phyloP scores from a whole-genome alignment of 2,888 invertebrate genomes.

The Parnassius orleans region DNA sequence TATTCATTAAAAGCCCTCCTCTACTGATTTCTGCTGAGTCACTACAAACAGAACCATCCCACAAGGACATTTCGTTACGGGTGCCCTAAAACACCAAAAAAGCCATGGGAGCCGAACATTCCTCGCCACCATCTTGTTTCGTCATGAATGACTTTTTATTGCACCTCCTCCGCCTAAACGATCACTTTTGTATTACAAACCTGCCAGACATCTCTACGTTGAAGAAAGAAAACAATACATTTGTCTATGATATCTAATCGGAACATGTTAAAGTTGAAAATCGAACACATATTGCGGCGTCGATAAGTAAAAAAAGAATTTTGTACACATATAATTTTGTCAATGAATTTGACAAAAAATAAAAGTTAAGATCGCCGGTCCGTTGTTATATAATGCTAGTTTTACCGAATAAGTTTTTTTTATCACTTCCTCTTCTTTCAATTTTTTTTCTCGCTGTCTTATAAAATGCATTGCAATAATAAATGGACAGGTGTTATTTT shows the following conservation, averaged over 20 bases:
- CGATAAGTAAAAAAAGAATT: conserved; percentile 26
- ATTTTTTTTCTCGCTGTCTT: conserved; percentile 36
- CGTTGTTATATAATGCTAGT: conserved; percentile 58
- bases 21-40: conserved; percentile 49
- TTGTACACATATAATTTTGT: conserved; percentile 43
- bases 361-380: conserved; percentile 47
- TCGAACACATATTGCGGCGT: conserved; percentile 36
- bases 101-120: conserved; percentile 69
- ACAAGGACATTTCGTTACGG: conserved; percentile 71
- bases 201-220: conserved; percentile 31
- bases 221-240: conserved; percentile 33
- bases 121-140: conserved; percentile 52
- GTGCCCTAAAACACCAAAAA: conserved; percentile 60
- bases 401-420: conserved; percentile 53
- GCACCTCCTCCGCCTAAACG: conserved; percentile 44
- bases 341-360: conserved; percentile 61
- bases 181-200: conserved; percentile 39
- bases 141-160: conserved; percentile 50
- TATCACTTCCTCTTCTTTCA: conserved; percentile 72
- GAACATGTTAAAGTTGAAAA: conserved; percentile 42
- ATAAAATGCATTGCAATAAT: conserved; percentile 60
- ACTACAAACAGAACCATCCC: conserved; percentile 43
- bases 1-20: conserved; percentile 29
- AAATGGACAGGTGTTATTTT: conserved; percentile 69
- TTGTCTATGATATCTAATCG: conserved; percentile 28